Evolutionary conservation across 2,888 invertebrate species (phyloP).

Genomic region (Dryococelus australis): DNA sequence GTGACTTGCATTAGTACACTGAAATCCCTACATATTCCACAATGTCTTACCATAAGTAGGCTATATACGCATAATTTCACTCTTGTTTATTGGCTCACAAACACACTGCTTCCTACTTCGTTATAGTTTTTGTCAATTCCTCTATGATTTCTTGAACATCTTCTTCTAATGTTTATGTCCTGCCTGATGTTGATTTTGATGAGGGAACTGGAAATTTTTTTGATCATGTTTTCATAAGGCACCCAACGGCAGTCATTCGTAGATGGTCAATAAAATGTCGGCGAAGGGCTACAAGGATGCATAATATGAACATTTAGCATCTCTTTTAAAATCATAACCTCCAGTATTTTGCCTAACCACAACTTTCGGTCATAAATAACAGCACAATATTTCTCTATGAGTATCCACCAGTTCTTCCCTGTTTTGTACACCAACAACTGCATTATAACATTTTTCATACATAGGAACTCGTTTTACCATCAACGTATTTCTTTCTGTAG

Average conservation of each 20-base stretch:
- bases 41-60: too few species aligned
- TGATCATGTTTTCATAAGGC: background rate
- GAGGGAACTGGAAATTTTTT: constrained; percentile 25
- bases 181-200: background rate
- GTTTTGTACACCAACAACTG: background rate
- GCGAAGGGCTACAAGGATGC: background rate
- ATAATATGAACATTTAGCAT: background rate
- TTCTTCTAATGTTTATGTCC: background rate
- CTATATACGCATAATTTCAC: too few species aligned
- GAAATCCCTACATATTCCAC: too few species aligned
- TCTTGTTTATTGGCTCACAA: too few species aligned
- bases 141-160: background rate
- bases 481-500: background rate
- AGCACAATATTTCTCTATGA: background rate
- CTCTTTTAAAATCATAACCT: background rate
- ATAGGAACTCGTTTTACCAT: background rate
- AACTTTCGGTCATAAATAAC: background rate
- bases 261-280: constrained; percentile 4
- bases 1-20: too few species aligned
- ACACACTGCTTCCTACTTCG: background rate
- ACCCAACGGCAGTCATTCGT: background rate
- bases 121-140: background rate
- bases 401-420: background rate
- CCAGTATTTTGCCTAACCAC: constrained; percentile 8
- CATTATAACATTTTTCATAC: background rate